Percentiles rank a stretch among this genome's conserved stretches.
Conservation (phyloP, 2,113 vertebrate genomes). For the Gymnorhina tibicen region DNA sequence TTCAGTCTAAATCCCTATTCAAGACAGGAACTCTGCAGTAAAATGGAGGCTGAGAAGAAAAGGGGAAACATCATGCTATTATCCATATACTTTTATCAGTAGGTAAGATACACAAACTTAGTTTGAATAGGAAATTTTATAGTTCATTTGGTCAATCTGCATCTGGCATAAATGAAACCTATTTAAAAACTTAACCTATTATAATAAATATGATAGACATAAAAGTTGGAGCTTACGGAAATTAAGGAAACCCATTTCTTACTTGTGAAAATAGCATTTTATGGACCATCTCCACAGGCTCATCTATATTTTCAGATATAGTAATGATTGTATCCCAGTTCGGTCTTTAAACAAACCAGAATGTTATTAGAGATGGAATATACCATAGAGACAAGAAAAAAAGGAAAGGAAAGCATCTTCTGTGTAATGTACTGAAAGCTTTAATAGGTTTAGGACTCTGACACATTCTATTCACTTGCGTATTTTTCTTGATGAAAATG, state of each 20-base stretch:
- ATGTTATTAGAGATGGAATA: not conserved
- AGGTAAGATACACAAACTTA: not conserved
- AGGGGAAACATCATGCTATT: not conserved
- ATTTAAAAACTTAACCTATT: not conserved
- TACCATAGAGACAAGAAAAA: not conserved
- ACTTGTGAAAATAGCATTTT: constrained; percentile 5
- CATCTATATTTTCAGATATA: not conserved
- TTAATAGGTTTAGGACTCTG: not conserved
- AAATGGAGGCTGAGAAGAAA: not conserved
- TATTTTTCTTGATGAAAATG: not conserved
- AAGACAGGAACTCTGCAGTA: not conserved
- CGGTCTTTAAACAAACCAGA: constrained; percentile 8
- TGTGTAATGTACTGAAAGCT: not conserved
- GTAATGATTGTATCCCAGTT: not conserved
- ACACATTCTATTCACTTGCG: not conserved
- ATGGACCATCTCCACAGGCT: not conserved
- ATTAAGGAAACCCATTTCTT: not conserved
- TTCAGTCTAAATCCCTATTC: not conserved
- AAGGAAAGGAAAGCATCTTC: not conserved
- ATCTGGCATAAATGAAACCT: not conserved
- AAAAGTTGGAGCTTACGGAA: not conserved
- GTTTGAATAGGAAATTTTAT: not conserved
- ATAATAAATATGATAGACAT: not conserved
- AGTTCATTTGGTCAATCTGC: not conserved
- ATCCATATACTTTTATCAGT: not conserved